Evolutionary conservation across 2,113 vertebrate genomes (phyloP).

Genomic region (Delphinapterus leucas): DNA sequence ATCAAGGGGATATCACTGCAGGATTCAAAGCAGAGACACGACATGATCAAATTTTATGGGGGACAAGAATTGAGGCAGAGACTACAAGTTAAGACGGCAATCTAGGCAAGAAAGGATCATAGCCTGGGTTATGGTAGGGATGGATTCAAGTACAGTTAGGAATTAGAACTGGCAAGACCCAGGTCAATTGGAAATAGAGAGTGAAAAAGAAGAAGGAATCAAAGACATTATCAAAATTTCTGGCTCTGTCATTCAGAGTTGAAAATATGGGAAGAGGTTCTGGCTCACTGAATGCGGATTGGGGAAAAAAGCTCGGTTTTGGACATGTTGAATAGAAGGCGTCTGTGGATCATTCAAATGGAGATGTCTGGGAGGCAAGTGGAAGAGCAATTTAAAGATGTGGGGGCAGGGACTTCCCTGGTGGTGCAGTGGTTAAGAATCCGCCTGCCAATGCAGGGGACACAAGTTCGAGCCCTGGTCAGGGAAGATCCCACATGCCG

Average conservation of each 20-base stretch:
- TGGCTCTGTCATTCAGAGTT: not conserved
- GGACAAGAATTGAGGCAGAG: not conserved
- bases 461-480: no score
- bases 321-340: not conserved
- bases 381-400: not conserved
- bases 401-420: no score
- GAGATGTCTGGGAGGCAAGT: not conserved
- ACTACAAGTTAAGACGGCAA: not conserved
- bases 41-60: not conserved
- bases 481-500: no score
- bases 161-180: not conserved
- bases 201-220: not conserved
- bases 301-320: not conserved
- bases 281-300: fast-evolving
- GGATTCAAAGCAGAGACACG: not conserved
- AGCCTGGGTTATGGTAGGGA: not conserved
- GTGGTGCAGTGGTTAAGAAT: no score
- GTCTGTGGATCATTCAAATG: no score
- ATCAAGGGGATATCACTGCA: not conserved
- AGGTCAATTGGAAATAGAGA: not conserved
- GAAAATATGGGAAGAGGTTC: not conserved
- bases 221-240: not conserved
- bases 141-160: not conserved
- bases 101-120: not conserved
- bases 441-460: no score